Evolutionary conservation across 2,113 vertebrate species (phyloP).

Genomic region (Chamaetylas fuelleborni): DNA sequence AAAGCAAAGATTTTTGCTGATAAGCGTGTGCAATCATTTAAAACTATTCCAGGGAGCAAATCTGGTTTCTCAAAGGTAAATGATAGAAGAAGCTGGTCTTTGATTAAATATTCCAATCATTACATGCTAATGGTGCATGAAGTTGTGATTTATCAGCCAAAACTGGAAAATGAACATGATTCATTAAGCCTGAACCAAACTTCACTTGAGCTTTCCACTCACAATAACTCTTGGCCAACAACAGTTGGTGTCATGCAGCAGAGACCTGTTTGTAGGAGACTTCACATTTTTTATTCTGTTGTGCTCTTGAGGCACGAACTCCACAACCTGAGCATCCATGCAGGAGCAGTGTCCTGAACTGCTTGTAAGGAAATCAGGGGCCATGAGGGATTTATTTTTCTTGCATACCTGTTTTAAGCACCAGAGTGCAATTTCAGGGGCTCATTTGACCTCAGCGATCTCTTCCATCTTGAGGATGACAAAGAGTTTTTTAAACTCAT

Average conservation of each 20-base stretch:
- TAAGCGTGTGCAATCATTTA: slow-evolving; percentile 47
- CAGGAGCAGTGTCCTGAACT: not conserved
- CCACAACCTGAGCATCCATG: not conserved
- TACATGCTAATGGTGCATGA: slow-evolving; percentile 65
- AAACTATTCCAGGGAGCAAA: slow-evolving; percentile 69
- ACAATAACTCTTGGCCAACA: slow-evolving; percentile 12
- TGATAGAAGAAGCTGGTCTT: slow-evolving; percentile 62
- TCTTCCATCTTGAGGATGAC: not conserved
- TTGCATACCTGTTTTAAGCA: not conserved
- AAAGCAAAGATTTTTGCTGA: slow-evolving; percentile 29
- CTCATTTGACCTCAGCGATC: accelerated
- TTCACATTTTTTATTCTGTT: not conserved
- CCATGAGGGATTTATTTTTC: not conserved
- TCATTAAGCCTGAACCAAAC: slow-evolving; percentile 60
- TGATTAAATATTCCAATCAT: slow-evolving; percentile 74
- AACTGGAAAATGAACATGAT: slow-evolving; percentile 62
- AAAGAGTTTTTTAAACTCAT: not conserved
- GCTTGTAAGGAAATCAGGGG: not conserved
- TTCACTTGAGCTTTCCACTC: slow-evolving; percentile 47
- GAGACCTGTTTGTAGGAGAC: not conserved
- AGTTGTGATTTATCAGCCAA: slow-evolving; percentile 73
- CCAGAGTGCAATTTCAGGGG: not conserved
- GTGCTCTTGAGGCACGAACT: not conserved
- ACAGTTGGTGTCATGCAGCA: not conserved
- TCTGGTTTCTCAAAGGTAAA: slow-evolving; percentile 69